A percentile compares a stretch with the other conserved stretches of the same genome.
These are phyloP conservation scores for Lutraria rhynchaena DNA, from an alignment of 1,140 invertebrate species.

Conservation along the genomic window DNA sequence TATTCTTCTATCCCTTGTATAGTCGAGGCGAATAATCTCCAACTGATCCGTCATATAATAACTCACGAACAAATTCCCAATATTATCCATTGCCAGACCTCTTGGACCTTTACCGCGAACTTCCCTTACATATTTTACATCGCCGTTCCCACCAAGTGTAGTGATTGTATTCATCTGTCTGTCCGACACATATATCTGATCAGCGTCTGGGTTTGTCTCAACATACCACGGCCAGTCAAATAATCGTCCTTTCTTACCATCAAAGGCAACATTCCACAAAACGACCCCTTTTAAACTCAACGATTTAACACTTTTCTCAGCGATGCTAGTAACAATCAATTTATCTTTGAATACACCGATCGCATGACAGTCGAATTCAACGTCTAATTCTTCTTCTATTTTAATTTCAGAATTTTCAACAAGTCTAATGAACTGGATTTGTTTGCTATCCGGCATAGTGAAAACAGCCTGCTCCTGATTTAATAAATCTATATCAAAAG, in stretches of 20 bases:
- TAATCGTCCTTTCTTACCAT: conserved; percentile 7
- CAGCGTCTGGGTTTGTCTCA: not conserved
- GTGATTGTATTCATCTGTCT: conserved; percentile 38
- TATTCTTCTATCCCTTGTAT: conserved; percentile 11
- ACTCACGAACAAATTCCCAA: conserved; percentile 30
- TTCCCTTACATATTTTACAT: conserved; percentile 1
- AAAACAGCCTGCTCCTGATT: conserved; percentile 30
- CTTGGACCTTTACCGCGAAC: conserved; percentile 39
- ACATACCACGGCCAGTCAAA: conserved; percentile 59
- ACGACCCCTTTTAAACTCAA: conserved; percentile 12
- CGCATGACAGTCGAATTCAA: conserved; percentile 48
- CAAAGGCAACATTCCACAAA: conserved; percentile 15
- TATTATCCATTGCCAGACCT: conserved; percentile 11
- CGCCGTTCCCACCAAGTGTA: conserved; percentile 11
- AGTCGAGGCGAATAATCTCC: conserved; percentile 23
- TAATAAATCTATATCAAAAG: conserved; percentile 41
- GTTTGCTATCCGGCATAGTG: conserved; percentile 38
- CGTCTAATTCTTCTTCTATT: conserved; percentile 7
- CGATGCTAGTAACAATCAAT: conserved; percentile 31
- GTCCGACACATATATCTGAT: conserved; percentile 46
- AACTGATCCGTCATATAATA: conserved; percentile 47
- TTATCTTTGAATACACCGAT: conserved; percentile 12
- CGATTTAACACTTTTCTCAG: conserved; percentile 20
- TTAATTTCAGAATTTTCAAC: conserved; percentile 33
- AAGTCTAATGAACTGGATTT: conserved; percentile 37